phyloP scores from a whole-genome alignment of 2,888 invertebrate species.

The Camptogramma bilineatum region DNA sequence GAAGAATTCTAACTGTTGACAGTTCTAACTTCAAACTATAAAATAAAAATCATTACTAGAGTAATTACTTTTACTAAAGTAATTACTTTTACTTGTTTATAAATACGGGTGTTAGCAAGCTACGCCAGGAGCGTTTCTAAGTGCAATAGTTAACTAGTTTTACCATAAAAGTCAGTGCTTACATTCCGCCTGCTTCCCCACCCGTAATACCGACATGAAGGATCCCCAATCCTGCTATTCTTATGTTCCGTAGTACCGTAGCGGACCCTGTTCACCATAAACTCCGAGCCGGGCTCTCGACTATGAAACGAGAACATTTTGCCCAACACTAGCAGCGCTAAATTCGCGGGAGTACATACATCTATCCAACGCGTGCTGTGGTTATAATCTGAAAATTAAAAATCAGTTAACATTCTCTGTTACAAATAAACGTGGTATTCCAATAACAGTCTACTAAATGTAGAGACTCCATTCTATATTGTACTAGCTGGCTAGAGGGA shows the following conservation, averaged over 20 bases:
- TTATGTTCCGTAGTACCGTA: constrained; percentile 55
- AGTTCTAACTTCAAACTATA: too few species aligned
- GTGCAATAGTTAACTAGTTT: too few species aligned
- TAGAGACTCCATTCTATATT: not conserved
- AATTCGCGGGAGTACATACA: constrained; percentile 64
- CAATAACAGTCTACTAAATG: too few species aligned
- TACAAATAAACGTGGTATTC: not conserved
- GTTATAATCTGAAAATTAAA: constrained; percentile 61
- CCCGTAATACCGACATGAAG: constrained; percentile 63
- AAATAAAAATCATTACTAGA: too few species aligned
- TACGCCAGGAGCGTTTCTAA: too few species aligned
- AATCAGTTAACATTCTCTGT: not conserved
- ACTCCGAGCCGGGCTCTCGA: constrained; percentile 61
- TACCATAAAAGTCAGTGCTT: constrained; percentile 43
- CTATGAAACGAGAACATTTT: constrained; percentile 63
- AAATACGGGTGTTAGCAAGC: too few species aligned
- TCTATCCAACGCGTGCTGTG: constrained; percentile 57
- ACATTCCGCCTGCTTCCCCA: constrained; percentile 78
- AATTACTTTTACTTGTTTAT: too few species aligned
- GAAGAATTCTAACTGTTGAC: too few species aligned
- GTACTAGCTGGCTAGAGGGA: too few species aligned
- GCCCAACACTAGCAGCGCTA: constrained; percentile 65
- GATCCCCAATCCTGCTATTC: constrained; percentile 30
- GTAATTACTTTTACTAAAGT: too few species aligned
- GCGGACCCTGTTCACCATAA: constrained; percentile 64